Evolutionary conservation across 2,113 vertebrate genomes (phyloP), one percentile per base, ranked within the genome.

Genomic region (Anguilla japonica): DNA sequence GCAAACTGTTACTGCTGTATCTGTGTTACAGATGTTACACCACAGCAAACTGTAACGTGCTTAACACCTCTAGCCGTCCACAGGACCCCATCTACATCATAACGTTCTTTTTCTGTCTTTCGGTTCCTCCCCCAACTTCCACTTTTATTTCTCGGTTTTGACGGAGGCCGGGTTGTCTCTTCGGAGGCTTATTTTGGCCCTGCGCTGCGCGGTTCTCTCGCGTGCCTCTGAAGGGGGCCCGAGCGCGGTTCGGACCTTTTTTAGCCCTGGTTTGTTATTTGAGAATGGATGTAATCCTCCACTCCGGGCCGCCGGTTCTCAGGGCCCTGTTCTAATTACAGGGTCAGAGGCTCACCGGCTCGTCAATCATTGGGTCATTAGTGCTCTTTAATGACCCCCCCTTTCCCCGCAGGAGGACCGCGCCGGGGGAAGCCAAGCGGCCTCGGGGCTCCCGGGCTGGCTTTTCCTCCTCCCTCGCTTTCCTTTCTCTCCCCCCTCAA

Each of bases 321-420:
- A 95, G 92, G 82, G 92, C 91, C 92, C 92, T 92, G 86, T 53
- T 93, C 91, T 93, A 94, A 95, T 93, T 92, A 92, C 81, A 87
- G 92, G 94, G 94, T 95, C 94, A 93, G 90, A 88, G 91, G 93
- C 92, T 92, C 91, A 91, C 90, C 92, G 92, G 91, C 94, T 92
- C 88, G 81, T 95, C 95, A 93, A 95, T 95, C 94, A 93, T 82
- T 92, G 89, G 91, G 89, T 95, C 93, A 94, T 95, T 95, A 95
- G 93, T 94, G 89, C 87, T 91, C 90, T 93, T 93, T 94, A 94
- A 93, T 94, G 91, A 93, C 91, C 85, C 57, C 60, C 57, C 88
- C 82, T 83, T 78, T 63, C 43, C 50, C 85, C 75, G 29, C 83
- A 75, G 53, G 26, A 60, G 13, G 87, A 41, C 82, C 79, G 34